Conservation (phyloP, 2,113 vertebrate genomes). For the Hemicordylus capensis region DNA sequence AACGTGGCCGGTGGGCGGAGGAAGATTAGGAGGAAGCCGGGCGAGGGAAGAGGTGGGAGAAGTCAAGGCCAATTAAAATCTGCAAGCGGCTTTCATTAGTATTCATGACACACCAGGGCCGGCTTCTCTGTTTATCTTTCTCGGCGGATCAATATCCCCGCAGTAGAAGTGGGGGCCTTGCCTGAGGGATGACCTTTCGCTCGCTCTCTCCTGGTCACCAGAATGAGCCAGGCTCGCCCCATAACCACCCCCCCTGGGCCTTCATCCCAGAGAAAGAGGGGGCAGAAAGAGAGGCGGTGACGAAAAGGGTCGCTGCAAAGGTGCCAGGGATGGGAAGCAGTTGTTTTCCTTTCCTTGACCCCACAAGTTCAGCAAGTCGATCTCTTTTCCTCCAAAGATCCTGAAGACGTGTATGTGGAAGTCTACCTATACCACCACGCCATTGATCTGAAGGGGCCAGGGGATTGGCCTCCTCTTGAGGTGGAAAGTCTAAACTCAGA, state of each 20-base stretch:
- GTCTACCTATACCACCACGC: background rate
- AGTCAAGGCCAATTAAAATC: slow-evolving; percentile 73
- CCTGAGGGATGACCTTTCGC: slow-evolving; percentile 87
- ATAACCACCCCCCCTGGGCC: background rate
- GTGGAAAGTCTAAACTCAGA: background rate
- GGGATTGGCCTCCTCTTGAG: background rate
- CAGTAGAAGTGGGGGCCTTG: slow-evolving; percentile 82
- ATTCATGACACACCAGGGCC: slow-evolving; percentile 70
- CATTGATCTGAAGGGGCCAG: too few species aligned
- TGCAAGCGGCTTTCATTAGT: slow-evolving; percentile 68
- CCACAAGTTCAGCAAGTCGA: background rate
- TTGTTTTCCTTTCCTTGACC: background rate
- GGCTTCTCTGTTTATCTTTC: slow-evolving; percentile 81
- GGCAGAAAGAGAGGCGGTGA: background rate
- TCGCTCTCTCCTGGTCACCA: slow-evolving; percentile 82
- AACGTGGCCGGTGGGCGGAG: slow-evolving; percentile 40
- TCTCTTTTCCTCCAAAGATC: background rate
- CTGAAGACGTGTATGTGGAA: background rate
- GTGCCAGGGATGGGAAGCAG: background rate
- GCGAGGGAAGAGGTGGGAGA: slow-evolving; percentile 21
- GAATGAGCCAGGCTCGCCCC: background rate
- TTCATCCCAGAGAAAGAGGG: background rate
- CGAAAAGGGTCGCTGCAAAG: too few species aligned
- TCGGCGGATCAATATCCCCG: slow-evolving; percentile 87
- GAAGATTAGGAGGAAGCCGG: background rate